Percentiles rank a stretch among this genome's conserved stretches.
phyloP scores from a whole-genome alignment of 2,888 invertebrate species.

The Amblyteles armatorius region DNA sequence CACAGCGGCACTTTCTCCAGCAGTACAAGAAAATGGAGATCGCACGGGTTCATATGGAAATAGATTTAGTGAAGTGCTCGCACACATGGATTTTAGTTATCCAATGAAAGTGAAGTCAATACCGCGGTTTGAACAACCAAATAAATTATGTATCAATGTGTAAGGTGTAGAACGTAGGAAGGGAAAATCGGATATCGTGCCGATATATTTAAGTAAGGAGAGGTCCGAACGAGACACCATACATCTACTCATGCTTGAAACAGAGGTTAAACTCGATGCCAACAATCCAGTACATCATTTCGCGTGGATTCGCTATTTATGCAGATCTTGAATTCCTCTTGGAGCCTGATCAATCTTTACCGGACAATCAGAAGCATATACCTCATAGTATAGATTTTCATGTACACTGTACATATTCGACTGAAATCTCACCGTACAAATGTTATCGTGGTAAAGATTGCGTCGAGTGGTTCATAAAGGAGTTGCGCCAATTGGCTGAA shows the following conservation, averaged over 20 bases:
- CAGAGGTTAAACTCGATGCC: no score
- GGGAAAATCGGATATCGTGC: not conserved
- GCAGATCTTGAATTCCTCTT: no score
- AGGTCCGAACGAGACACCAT: no score
- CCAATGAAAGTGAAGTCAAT: not conserved
- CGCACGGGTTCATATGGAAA: not conserved
- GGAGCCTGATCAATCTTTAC: not conserved
- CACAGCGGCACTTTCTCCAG: not conserved
- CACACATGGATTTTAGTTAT: not conserved
- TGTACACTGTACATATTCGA: slow-evolving; percentile 66
- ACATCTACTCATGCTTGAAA: no score
- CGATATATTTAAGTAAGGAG: no score
- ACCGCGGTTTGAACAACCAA: not conserved
- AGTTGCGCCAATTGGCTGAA: not conserved
- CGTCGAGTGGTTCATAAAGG: not conserved
- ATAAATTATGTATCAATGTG: not conserved
- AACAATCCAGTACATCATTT: no score
- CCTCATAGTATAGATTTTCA: slow-evolving; percentile 64
- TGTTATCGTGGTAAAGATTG: slow-evolving; percentile 20
- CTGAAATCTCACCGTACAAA: slow-evolving; percentile 19
- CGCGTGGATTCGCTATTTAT: not conserved
- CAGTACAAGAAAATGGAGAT: not conserved
- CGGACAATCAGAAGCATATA: slow-evolving; percentile 2
- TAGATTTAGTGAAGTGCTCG: not conserved
- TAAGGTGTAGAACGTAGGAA: not conserved